Evolutionary conservation across 2,888 invertebrate species (phyloP).

Genomic region (Eupithecia inturbata): DNA sequence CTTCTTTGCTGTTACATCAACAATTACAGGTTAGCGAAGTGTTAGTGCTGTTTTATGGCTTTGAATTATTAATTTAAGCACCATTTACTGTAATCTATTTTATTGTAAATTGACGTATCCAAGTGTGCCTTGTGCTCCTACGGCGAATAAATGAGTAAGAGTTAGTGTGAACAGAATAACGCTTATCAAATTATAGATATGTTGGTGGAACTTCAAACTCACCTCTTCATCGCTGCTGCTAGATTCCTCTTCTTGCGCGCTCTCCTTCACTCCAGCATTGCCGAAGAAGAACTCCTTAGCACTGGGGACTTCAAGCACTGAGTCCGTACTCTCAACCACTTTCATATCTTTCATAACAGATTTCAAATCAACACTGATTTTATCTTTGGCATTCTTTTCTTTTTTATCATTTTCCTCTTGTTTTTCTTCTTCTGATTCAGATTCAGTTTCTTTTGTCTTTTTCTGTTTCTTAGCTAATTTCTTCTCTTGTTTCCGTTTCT

Average conservation of each 20-base stretch:
- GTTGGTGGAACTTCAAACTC: conserved; percentile 35
- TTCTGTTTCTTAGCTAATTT: conserved; percentile 36
- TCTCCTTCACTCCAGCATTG: conserved; percentile 48
- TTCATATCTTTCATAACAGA: conserved; percentile 39
- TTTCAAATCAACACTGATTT: conserved; percentile 36
- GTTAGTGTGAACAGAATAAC: not conserved
- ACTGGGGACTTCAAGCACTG: conserved; percentile 69
- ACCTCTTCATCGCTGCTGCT: conserved; percentile 80
- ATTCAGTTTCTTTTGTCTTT: conserved; percentile 27
- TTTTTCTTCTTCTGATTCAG: conserved; percentile 28
- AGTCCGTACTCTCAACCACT: conserved; percentile 57
- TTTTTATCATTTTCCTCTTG: conserved; percentile 34
- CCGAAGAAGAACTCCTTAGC: conserved; percentile 69
- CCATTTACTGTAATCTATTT: no score
- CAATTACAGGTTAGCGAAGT: not conserved
- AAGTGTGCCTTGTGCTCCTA: no score
- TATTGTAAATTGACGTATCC: no score
- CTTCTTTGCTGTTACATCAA: not conserved
- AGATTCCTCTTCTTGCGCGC: conserved; percentile 54
- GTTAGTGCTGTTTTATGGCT: no score
- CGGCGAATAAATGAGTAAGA: no score
- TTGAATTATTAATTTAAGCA: no score
- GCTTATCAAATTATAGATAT: not conserved
- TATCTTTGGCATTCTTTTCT: conserved; percentile 45
- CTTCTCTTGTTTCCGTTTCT: conserved; percentile 39